phyloP scores from a whole-genome alignment of 2,888 invertebrate species.

The Nephrotoma guestfalica region DNA sequence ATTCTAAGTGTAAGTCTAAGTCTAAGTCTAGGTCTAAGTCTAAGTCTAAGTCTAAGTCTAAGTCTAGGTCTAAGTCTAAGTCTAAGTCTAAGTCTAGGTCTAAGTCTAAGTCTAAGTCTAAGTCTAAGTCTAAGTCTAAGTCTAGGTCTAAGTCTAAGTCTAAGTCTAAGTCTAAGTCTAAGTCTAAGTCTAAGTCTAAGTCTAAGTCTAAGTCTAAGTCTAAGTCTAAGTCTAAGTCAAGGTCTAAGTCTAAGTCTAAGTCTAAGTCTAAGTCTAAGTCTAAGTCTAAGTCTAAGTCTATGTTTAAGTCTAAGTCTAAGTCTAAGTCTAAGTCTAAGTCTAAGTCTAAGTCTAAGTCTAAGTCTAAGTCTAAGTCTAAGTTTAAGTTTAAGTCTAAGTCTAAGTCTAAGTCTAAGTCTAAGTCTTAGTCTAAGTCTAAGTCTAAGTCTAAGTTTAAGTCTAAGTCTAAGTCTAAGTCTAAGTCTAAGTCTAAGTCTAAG shows the following conservation, averaged over 20 bases:
- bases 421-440: neutral
- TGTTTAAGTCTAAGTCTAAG: neutral
- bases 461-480: neutral
- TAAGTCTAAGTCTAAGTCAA: neutral
- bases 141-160: neutral
- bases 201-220: neutral
- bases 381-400: neutral
- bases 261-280: neutral
- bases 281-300: neutral
- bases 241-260: neutral
- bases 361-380: neutral
- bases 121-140: too few relatives aligned
- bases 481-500: neutral
- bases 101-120: too few relatives aligned
- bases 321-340: neutral
- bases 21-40: too few relatives aligned
- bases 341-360: neutral
- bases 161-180: neutral
- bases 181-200: neutral
- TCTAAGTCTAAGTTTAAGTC: neutral
- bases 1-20: too few relatives aligned
- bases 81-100: too few relatives aligned
- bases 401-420: neutral
- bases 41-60: too few relatives aligned
- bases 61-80: too few relatives aligned